Percentiles rank a stretch among this genome's conserved stretches.
These are phyloP conservation scores for Erinaceus europaeus DNA, from an alignment of 2,113 vertebrate genomes.

Conservation along the genomic window DNA sequence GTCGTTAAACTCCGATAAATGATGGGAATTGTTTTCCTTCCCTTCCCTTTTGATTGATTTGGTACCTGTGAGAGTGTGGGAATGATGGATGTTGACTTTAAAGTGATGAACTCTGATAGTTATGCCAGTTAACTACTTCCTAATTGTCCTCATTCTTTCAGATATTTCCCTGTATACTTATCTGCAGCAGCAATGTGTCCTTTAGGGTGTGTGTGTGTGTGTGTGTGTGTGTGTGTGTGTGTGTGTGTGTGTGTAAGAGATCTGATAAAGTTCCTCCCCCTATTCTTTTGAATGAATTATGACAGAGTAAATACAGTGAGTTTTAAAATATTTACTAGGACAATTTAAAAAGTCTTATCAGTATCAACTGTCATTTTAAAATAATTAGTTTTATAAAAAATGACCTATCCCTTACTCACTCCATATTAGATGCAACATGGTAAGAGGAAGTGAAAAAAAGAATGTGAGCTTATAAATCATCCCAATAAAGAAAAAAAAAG, in stretches of 20 bases:
- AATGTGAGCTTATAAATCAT: too few species aligned
- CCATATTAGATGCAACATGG: neutral
- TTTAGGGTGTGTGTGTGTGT: too few species aligned
- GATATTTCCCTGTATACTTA: neutral
- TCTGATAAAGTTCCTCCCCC: neutral
- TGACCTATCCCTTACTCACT: neutral
- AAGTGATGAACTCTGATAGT: neutral
- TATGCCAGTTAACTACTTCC: neutral
- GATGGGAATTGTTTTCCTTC: constrained; percentile 19
- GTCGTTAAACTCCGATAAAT: constrained; percentile 24
- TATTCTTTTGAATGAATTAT: neutral
- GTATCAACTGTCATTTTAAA: neutral
- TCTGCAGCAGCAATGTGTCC: neutral
- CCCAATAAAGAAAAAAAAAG: too few species aligned
- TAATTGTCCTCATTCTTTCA: constrained; percentile 27
- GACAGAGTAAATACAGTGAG: neutral
- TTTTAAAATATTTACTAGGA: constrained; percentile 27
- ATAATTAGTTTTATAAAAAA: constrained; percentile 17
- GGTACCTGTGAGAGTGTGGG: neutral
- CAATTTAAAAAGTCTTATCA: neutral
- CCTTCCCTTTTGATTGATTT: constrained; percentile 9
- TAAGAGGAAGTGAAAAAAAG: neutral
- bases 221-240: too few species aligned
- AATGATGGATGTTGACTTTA: neutral
- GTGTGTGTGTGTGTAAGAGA: neutral